phyloP scores from a whole-genome alignment of 2,113 vertebrate genomes.

The Numida meleagris region DNA sequence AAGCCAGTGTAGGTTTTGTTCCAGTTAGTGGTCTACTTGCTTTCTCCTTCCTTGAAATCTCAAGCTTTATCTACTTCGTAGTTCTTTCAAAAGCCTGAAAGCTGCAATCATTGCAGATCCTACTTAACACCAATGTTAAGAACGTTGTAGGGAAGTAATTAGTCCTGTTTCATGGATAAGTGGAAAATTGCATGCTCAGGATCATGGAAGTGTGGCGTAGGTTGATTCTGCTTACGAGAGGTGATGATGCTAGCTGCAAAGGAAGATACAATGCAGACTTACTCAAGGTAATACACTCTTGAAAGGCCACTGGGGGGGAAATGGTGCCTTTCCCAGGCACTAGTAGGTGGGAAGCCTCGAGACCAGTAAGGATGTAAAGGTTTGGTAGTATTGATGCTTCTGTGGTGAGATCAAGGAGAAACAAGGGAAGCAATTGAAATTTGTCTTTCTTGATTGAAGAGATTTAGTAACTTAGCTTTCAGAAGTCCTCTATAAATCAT shows the following conservation, averaged over 20 bases:
- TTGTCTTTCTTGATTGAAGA: neutral
- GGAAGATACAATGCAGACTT: neutral
- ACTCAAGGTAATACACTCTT: neutral
- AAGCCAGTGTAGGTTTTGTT: neutral
- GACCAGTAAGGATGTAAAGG: neutral
- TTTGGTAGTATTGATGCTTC: neutral
- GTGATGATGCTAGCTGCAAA: neutral
- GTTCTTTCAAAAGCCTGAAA: neutral
- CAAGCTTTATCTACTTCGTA: neutral
- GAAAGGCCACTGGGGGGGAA: neutral
- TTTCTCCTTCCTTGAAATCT: neutral
- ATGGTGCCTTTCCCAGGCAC: neutral
- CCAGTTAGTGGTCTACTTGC: neutral
- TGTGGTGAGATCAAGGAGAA: neutral
- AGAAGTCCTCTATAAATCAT: neutral
- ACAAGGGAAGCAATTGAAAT: neutral
- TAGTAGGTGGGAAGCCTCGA: accelerated
- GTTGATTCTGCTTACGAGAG: neutral
- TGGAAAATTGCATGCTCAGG: neutral
- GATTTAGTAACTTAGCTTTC: neutral
- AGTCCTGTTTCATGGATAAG: neutral
- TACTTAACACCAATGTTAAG: neutral
- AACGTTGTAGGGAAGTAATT: neutral
- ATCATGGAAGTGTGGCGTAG: neutral
- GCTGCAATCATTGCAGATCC: neutral